Conservation (phyloP, 2,113 vertebrate genomes). For the Leptodactylus fuscus region DNA sequence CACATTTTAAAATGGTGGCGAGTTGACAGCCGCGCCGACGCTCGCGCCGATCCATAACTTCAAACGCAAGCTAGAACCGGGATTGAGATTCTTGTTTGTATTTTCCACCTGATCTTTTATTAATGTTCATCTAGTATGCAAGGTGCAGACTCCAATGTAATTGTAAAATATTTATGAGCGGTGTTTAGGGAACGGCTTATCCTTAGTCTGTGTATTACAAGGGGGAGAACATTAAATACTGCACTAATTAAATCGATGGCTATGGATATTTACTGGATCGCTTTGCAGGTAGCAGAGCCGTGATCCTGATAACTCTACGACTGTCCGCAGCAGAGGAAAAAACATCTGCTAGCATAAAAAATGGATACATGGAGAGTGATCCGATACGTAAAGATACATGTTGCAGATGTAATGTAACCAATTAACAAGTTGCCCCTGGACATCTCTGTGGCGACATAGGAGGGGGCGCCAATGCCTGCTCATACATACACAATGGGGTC, state of each 20-base stretch:
- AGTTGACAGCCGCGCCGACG: neutral
- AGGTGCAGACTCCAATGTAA: conserved; percentile 28
- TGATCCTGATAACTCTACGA: neutral
- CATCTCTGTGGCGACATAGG: neutral
- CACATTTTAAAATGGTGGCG: neutral
- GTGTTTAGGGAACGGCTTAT: neutral
- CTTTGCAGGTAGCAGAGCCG: neutral
- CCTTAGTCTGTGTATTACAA: conserved; percentile 13
- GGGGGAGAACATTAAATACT: conserved; percentile 21
- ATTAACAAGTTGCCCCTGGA: neutral
- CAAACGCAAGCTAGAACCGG: neutral
- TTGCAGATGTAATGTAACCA: neutral
- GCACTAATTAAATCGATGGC: neutral
- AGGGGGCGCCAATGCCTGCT: neutral
- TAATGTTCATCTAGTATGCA: conserved; percentile 47
- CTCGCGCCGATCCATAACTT: neutral
- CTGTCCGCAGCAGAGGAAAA: neutral
- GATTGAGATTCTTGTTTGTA: conserved; percentile 28
- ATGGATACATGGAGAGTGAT: too few relatives aligned
- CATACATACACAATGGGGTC: neutral
- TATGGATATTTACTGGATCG: neutral
- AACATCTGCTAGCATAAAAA: neutral
- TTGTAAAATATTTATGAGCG: conserved; percentile 45
- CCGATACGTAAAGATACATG: neutral
- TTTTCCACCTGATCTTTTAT: conserved; percentile 45